A percentile compares a stretch with the other conserved stretches of the same genome.
phyloP scores from a whole-genome alignment of 2,797 vertebrate species.

The Hapalemur alaotrensis region DNA sequence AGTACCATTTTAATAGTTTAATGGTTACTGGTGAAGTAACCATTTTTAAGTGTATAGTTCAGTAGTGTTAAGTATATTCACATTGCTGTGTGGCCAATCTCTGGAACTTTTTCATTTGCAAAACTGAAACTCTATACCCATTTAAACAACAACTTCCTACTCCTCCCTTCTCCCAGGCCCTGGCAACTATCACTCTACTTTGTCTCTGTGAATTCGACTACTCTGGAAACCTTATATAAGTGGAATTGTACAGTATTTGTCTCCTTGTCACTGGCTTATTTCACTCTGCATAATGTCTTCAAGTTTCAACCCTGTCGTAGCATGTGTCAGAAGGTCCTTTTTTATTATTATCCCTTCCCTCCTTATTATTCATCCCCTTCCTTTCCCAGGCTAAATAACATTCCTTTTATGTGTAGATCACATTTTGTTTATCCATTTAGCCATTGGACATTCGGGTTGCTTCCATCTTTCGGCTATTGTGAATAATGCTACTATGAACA shows the following conservation, averaged over 20 bases:
- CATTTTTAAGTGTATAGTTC: background rate
- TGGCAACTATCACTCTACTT: background rate
- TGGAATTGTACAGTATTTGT: background rate
- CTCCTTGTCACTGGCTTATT: background rate
- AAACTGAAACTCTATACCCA: background rate
- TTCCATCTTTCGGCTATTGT: background rate
- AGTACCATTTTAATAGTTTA: background rate
- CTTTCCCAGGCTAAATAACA: background rate
- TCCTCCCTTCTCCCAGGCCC: background rate
- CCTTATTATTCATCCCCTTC: background rate
- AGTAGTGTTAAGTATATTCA: background rate
- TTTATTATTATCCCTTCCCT: background rate
- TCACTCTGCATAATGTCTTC: background rate
- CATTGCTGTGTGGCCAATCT: background rate
- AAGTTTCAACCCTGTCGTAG: background rate
- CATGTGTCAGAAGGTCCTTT: background rate
- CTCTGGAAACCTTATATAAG: background rate
- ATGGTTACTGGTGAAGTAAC: background rate
- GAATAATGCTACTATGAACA: background rate
- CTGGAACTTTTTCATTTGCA: background rate
- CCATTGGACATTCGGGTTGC: background rate
- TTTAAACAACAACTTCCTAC: background rate
- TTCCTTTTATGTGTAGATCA: background rate
- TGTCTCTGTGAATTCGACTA: background rate
- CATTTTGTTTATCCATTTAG: background rate